Evolutionary conservation across 2,888 invertebrate genomes (phyloP), one percentile per base, ranked within the genome.

Genomic region (Aelia acuminata): DNA sequence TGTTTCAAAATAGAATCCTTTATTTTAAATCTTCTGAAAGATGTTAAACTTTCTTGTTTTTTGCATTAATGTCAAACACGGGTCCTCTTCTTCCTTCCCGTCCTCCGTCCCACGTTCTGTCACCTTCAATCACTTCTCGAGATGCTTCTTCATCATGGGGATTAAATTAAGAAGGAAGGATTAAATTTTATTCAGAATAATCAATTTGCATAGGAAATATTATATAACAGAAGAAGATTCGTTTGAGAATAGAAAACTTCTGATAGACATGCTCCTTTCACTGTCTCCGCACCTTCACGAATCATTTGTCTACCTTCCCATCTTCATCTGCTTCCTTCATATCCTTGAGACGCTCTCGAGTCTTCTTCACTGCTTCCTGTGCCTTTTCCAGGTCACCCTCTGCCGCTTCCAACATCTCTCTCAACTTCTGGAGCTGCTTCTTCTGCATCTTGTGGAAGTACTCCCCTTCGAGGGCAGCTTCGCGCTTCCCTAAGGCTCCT

Each of bases 381-480:
- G 80, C 43, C n/a, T 43, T 47, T 47, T 80, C 80, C 22, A 47
- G n/a, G n/a, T 80, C 80, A 20, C 31, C 31, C 22, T 80, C 43
- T 3, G 80, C 43, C 43, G 0, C 5, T 3, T 39, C 43, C 10
- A 80, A 10, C 43, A 80, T 80, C 15, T 80, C n/a, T 43, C 43
- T 80, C 43, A 80, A 10, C 80, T 80, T 80, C 22, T 22, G n/a
- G 43, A 80, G 43, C 98, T 80, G 80, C 43, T 80, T 43, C 80
- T 80, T 22, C 47, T 80, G 80, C 95, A 96, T 94, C 91, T 95
- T 96, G 92, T 97, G 96, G 92, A 98, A 98, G 92, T 96, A 98
- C 92, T 98, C 95, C 90, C 98, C 98, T 93, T 98, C 98, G 48
- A 95, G 94, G 0, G 96, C 98, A 84, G 96, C 97, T 93, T 98